Conservation (phyloP, 2,888 invertebrate species). For the Ochropleura leucogaster region DNA sequence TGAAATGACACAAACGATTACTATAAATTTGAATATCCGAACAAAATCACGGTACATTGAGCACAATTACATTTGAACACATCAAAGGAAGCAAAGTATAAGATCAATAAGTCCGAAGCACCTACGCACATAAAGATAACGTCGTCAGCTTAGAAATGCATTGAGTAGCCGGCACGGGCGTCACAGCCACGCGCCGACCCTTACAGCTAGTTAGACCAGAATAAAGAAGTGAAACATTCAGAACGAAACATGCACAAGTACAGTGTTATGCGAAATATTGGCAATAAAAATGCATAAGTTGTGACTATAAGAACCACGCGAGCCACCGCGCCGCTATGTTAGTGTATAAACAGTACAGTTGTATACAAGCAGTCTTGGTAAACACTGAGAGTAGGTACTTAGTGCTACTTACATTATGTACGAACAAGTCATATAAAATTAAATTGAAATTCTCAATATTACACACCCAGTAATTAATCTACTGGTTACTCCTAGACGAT, state of each 20-base stretch:
- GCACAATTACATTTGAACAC: constrained; percentile 88
- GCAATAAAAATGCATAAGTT: constrained; percentile 89
- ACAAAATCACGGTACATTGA: constrained; percentile 80
- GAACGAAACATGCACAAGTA: constrained; percentile 80
- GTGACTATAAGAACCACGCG: constrained; percentile 87
- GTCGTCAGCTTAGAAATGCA: constrained; percentile 69
- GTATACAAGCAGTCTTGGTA: constrained; percentile 90
- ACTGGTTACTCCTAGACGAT: constrained; percentile 85
- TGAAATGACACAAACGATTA: constrained; percentile 56
- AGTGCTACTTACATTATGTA: constrained; percentile 85
- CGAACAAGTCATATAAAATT: constrained; percentile 88
- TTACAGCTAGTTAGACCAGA: constrained; percentile 83
- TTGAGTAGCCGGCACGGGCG: constrained; percentile 56
- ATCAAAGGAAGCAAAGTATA: constrained; percentile 85
- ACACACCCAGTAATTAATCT: constrained; percentile 83
- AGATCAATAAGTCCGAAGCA: constrained; percentile 74
- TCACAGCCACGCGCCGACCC: constrained; percentile 60
- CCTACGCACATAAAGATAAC: constrained; percentile 69
- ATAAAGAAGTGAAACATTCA: constrained; percentile 76
- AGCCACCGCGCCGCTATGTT: constrained; percentile 80
- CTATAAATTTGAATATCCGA: constrained; percentile 68
- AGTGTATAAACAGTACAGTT: constrained; percentile 88
- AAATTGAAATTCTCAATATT: constrained; percentile 84
- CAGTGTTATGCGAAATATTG: constrained; percentile 85
- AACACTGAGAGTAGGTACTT: constrained; percentile 90